These are phyloP conservation scores for Megaptera novaeangliae DNA, from an alignment of 2,113 vertebrate species.

Conservation along the genomic window DNA sequence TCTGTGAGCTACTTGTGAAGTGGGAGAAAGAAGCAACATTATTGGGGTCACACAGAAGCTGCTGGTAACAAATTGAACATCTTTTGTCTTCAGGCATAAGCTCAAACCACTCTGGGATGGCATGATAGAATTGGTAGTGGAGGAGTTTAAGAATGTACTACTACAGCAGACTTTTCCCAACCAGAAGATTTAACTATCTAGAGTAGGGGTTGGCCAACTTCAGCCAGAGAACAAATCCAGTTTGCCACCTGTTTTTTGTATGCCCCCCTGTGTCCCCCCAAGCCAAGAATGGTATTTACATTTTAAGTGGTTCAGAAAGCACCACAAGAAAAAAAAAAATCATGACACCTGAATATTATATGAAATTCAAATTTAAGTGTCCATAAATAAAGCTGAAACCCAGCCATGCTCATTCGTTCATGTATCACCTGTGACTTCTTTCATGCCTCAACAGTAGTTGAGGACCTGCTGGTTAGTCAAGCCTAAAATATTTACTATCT, in stretches of 20 bases:
- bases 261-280: not conserved
- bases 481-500: not conserved
- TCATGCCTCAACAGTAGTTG: not conserved
- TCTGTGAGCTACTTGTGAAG: not conserved
- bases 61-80: not conserved
- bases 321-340: not conserved
- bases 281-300: not conserved
- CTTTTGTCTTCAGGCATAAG: not conserved
- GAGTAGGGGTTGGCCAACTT: not conserved
- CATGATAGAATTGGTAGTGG: not conserved
- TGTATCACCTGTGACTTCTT: not conserved
- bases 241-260: not conserved
- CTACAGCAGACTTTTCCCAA: not conserved
- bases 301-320: conserved; percentile 15
- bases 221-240: not conserved
- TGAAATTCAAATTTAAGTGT: conserved; percentile 1
- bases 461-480: not conserved
- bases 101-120: not conserved
- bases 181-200: not conserved
- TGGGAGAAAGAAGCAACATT: not conserved
- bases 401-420: not conserved
- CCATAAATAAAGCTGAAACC: not conserved
- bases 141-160: not conserved
- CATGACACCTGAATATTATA: not conserved
- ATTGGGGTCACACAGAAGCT: not conserved